phyloP scores from a whole-genome alignment of 1,140 invertebrate species.

The Platyscapa corneri region DNA sequence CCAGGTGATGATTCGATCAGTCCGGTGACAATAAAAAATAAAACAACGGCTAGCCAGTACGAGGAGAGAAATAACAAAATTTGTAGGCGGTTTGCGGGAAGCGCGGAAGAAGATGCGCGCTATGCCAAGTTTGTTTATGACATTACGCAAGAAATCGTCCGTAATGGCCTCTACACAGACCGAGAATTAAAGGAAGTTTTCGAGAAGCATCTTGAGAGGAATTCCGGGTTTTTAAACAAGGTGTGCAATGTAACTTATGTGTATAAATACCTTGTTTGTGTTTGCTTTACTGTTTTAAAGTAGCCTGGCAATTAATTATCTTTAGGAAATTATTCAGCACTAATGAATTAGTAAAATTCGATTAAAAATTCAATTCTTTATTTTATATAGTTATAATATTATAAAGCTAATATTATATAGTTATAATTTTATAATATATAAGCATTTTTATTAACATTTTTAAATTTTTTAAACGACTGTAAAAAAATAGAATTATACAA shows the following conservation, averaged over 20 bases:
- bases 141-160: conserved; percentile 75
- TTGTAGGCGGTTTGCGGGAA: not conserved
- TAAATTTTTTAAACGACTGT: no score
- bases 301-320: not conserved
- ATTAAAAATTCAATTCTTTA: no score
- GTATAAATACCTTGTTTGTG: no score
- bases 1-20: not conserved
- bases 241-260: not conserved
- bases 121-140: conserved; percentile 74
- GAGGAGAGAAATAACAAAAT: not conserved
- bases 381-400: no score
- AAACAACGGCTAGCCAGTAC: not conserved
- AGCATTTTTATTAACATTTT: no score
- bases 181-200: conserved; percentile 71
- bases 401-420: no score
- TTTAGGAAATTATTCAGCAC: not conserved
- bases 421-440: no score
- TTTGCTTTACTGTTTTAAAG: no score
- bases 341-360: no score
- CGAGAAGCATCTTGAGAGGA: conserved; percentile 67
- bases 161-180: conserved; percentile 73
- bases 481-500: no score
- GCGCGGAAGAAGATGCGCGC: conserved; percentile 64
- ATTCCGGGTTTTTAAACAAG: conserved; percentile 54
- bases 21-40: not conserved